Percentiles rank a stretch among this genome's conserved stretches.
Evolutionary conservation across 2,888 invertebrate species (phyloP).

Genomic region (Podotricha telesiphe): DNA sequence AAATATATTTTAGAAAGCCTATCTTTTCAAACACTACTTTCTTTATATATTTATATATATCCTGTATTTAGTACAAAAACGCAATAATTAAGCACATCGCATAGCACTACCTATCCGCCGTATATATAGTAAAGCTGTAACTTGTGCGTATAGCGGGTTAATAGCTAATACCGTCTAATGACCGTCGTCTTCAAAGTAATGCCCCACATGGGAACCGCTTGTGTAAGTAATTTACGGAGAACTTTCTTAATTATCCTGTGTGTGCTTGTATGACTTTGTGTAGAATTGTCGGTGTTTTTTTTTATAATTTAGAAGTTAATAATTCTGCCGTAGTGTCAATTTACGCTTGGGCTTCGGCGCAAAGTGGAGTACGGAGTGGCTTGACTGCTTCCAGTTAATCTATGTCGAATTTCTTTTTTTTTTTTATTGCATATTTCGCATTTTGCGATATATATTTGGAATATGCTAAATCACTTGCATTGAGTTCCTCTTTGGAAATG

Average conservation of each 20-base stretch:
- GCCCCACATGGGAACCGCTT: slow-evolving; percentile 68
- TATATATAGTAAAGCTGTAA: slow-evolving; percentile 54
- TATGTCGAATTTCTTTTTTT: too few species aligned
- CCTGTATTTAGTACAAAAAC: background rate
- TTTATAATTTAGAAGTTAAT: too few species aligned
- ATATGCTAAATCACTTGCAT: too few species aligned
- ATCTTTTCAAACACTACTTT: background rate
- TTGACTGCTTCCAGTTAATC: too few species aligned
- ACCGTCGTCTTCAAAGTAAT: slow-evolving; percentile 79
- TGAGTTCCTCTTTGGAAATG: too few species aligned
- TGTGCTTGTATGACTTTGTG: slow-evolving; percentile 34
- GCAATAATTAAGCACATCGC: background rate
- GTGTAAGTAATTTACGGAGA: slow-evolving; percentile 56
- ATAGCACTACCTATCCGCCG: slow-evolving; percentile 26
- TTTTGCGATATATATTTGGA: too few species aligned
- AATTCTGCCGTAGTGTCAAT: too few species aligned
- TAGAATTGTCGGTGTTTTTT: background rate
- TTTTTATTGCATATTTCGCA: too few species aligned
- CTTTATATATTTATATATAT: background rate
- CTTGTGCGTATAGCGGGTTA: slow-evolving; percentile 73
- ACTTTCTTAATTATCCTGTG: slow-evolving; percentile 49
- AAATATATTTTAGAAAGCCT: too few species aligned
- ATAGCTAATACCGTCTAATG: slow-evolving; percentile 84
- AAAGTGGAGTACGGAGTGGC: too few species aligned
- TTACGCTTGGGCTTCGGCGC: too few species aligned